Percentiles rank a stretch among this genome's conserved stretches.
Conservation (phyloP, 2,888 invertebrate species). For the Corythucha ciliata region DNA sequence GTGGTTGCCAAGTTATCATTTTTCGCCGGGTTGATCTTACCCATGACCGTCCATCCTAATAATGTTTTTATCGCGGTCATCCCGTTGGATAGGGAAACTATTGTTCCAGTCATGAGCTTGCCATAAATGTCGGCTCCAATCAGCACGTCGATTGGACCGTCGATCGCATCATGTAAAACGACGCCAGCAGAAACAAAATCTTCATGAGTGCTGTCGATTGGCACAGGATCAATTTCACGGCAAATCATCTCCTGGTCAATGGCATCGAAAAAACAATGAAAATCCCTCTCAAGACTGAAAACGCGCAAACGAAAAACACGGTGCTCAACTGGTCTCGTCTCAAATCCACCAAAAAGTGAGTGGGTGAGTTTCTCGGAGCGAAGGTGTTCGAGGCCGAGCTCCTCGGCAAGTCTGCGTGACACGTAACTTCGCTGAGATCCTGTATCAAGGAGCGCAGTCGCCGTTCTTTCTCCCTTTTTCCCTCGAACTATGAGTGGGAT, state of each 20-base stretch:
- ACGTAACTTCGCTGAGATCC: conserved; percentile 13
- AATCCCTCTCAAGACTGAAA: not conserved
- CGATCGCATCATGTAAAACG: too few species aligned
- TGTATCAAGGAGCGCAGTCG: conserved; percentile 2
- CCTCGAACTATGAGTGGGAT: too few species aligned
- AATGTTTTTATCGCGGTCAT: conserved; percentile 3
- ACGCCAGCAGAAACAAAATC: too few species aligned
- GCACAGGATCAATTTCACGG: too few species aligned
- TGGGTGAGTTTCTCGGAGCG: conserved; percentile 3
- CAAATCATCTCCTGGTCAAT: conserved; percentile 5
- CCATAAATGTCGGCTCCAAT: conserved; percentile 10
- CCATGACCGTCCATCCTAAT: conserved; percentile 17
- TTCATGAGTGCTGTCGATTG: too few species aligned
- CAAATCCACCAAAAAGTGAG: conserved; percentile 13
- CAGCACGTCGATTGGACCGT: conserved; percentile 6
- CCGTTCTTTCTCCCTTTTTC: too few species aligned
- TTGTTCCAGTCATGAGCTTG: not conserved
- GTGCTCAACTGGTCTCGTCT: not conserved
- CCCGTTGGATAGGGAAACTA: not conserved
- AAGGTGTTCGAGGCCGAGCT: not conserved
- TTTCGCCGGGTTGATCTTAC: not conserved
- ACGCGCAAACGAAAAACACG: not conserved
- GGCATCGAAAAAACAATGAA: not conserved
- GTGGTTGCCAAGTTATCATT: not conserved
- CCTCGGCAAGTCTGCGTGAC: not conserved